Percentiles rank a stretch among this genome's conserved stretches.
Conservation (phyloP, 2,888 invertebrate species). For the Mimas tiliae region DNA sequence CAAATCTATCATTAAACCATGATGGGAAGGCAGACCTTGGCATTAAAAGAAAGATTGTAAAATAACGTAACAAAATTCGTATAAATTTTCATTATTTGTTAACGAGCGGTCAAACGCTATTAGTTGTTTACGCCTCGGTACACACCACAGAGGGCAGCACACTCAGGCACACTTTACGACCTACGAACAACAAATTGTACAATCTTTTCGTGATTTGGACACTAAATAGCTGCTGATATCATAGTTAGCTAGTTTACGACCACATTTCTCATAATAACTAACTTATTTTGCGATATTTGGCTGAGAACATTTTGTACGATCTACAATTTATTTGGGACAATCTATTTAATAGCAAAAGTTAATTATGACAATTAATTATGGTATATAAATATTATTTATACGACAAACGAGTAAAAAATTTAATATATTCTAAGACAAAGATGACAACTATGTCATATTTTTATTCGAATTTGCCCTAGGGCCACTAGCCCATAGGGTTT, state of each 20-base stretch:
- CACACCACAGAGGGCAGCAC: too few species aligned
- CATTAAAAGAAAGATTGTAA: too few species aligned
- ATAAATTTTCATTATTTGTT: constrained; percentile 33
- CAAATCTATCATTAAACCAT: too few species aligned
- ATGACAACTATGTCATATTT: too few species aligned
- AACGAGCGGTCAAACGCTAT: constrained; percentile 50
- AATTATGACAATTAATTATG: not conserved
- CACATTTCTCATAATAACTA: not conserved
- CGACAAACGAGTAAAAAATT: not conserved
- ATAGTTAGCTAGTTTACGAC: not conserved
- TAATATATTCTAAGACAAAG: too few species aligned
- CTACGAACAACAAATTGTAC: constrained; percentile 10
- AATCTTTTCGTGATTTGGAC: constrained; percentile 19
- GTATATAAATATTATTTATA: not conserved
- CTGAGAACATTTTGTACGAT: not conserved
- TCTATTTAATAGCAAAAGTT: too few species aligned
- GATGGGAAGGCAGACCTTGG: too few species aligned
- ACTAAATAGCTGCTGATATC: constrained; percentile 9
- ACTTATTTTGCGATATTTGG: not conserved
- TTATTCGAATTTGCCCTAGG: too few species aligned
- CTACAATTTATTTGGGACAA: not conserved
- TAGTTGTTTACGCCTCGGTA: constrained; percentile 47
- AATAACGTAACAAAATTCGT: not conserved
- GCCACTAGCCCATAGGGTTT: too few species aligned
- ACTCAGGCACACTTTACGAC: constrained; percentile 27